A percentile compares a stretch with the other conserved stretches of the same genome.
phyloP scores from a whole-genome alignment of 2,797 vertebrate genomes.

The Acanthurus tractus region DNA sequence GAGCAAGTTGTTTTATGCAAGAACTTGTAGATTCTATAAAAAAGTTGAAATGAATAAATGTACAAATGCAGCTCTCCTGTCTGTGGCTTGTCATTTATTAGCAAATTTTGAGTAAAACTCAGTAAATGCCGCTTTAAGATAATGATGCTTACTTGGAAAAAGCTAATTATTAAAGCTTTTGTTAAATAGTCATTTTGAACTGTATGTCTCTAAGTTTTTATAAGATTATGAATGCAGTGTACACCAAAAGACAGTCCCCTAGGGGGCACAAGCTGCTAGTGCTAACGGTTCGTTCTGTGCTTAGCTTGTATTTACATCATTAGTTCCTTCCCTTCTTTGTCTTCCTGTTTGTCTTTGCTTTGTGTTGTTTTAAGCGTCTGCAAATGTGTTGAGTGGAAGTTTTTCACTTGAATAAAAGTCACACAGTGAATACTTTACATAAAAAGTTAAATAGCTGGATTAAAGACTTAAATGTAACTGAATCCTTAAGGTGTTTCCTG shows the following conservation, averaged over 20 bases:
- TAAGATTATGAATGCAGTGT: constrained; percentile 19
- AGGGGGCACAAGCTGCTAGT: constrained; percentile 42
- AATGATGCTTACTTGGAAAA: no score
- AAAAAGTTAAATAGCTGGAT: constrained; percentile 3
- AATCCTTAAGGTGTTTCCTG: neutral
- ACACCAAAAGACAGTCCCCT: constrained; percentile 24
- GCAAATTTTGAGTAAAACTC: neutral
- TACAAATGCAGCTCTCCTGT: neutral
- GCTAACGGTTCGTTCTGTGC: neutral
- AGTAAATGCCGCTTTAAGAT: neutral
- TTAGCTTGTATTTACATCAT: constrained; percentile 4
- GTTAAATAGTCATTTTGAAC: no score
- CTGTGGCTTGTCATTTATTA: constrained; percentile 4
- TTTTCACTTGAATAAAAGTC: neutral
- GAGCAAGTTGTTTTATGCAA: no score
- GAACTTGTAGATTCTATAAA: no score
- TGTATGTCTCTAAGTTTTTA: constrained; percentile 20
- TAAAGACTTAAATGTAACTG: neutral
- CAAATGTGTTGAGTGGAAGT: neutral
- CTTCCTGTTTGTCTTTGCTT: neutral
- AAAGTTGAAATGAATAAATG: constrained; percentile 4
- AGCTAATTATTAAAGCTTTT: no score
- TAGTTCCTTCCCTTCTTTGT: neutral
- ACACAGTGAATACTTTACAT: neutral
- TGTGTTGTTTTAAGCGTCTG: neutral